Percentiles rank a stretch among this genome's conserved stretches.
These are phyloP conservation scores for Stegastes partitus DNA, from an alignment of 2,113 vertebrate species.

Conservation along the genomic window DNA sequence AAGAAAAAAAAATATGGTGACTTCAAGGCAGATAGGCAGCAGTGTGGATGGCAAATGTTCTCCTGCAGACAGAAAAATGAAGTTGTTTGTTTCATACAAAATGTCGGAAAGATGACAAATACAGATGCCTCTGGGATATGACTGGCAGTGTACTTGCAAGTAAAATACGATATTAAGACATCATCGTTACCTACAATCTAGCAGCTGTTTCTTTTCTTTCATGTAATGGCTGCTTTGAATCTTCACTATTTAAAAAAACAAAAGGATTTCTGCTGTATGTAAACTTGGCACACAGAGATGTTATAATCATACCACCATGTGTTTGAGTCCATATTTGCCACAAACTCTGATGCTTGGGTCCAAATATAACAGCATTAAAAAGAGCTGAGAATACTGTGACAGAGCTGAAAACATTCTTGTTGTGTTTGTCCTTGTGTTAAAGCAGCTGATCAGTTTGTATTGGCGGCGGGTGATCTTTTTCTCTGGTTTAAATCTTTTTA, in stretches of 20 bases:
- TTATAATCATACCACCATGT: background rate
- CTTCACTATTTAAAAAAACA: background rate
- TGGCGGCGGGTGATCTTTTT: too few species aligned
- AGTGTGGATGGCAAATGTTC: constrained; percentile 46
- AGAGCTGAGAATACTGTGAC: too few species aligned
- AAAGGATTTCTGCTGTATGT: background rate
- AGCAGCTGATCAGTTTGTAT: background rate
- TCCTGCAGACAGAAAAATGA: constrained; percentile 42
- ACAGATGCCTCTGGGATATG: background rate
- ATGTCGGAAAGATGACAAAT: constrained; percentile 17
- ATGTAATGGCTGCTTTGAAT: background rate
- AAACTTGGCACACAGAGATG: background rate
- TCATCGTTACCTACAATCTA: background rate
- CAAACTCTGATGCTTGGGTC: too few species aligned
- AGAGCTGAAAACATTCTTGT: too few species aligned
- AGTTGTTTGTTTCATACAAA: constrained; percentile 40
- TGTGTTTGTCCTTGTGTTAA: background rate
- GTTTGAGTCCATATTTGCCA: too few species aligned
- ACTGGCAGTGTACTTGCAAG: background rate
- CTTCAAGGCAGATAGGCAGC: constrained; percentile 29
- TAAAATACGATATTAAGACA: constrained; percentile 32
- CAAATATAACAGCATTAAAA: too few species aligned
- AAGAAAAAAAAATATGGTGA: constrained; percentile 26
- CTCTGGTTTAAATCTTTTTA: too few species aligned
- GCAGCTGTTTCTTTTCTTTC: background rate